Base-by-base conservation (phyloP, 2,888 invertebrate species). In the Argyresthia albistria region DNA sequence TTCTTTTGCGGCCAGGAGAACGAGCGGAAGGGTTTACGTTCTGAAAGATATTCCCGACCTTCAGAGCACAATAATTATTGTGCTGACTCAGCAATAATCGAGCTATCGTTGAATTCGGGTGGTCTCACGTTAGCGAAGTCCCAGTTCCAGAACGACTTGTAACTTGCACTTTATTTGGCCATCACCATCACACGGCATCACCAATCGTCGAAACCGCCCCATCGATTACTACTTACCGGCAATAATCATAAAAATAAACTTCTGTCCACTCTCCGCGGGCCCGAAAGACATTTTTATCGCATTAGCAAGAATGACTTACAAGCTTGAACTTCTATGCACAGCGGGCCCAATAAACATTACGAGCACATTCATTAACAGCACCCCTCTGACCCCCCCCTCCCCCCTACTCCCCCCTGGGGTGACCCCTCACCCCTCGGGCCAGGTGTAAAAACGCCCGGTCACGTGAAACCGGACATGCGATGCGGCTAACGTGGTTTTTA, bases 401-500 rank as follows among this genome's bases (percentile, higher is more conserved):
- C 55, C 52, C 53, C 54, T 55, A 56, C 57, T 35, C 2, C 50
- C 53, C 43, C 59, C 59, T 51, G 46, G n/a, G 53, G 47, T 63
- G 66, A 63, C 66, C 63, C 60, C 66, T 72, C 68, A 73, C 71
- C 76, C 65, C 66, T 63, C 69, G 63, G 72, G 67, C 86, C 86
- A 86, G 86, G 86, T 86, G 86, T 84, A 83, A 86, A 86, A 84
- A 81, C 82, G 83, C 79, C 73, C 74, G 74, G 84, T 86, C 86
- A 86, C 86, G 86, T 75, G 83, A 82, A 78, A 70, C 76, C 76
- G 75, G 80, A 81, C 86, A 84, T 84, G 84, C 84, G 73, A 86
- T 83, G 82, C 74, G 75, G 77, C 82, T 84, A 84, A 86, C 86
- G 86, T 80, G 81, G 82, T 84, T 84, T 80, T 80, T 81, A 81